Conservation (phyloP, 2,797 vertebrate species). For the Lemur catta region DNA sequence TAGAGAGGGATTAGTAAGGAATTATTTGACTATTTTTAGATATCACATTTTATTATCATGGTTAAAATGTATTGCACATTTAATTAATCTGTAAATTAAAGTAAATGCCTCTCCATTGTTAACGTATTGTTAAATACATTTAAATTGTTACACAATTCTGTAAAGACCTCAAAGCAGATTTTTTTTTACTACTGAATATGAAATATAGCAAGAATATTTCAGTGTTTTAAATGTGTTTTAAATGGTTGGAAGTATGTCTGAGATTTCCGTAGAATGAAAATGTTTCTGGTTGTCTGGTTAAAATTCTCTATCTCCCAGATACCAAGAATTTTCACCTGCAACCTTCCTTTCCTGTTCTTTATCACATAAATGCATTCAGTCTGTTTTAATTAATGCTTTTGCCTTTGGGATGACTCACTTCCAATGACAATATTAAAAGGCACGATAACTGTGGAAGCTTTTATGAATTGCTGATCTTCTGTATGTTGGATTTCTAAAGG, state of each 20-base stretch:
- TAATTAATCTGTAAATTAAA: conserved; percentile 38
- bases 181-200: not conserved
- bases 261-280: conserved; percentile 24
- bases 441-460: not conserved
- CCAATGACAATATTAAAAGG: conserved; percentile 22
- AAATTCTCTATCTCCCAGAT: not conserved
- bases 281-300: not conserved
- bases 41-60: not conserved
- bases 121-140: not conserved
- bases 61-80: not conserved
- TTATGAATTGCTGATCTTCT: not conserved
- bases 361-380: not conserved
- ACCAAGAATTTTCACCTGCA: not conserved
- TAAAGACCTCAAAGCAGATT: not conserved
- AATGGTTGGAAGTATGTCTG: not conserved
- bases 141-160: not conserved
- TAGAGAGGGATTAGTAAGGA: not conserved
- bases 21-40: conserved; percentile 24
- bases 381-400: not conserved
- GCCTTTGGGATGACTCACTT: not conserved
- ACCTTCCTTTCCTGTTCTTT: not conserved
- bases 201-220: not conserved
- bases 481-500: not conserved
- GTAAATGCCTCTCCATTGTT: not conserved
- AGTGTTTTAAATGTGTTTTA: not conserved